Percentiles rank a stretch among this genome's conserved stretches.
Evolutionary conservation across 2,113 vertebrate genomes (phyloP).

Genomic region (Oncorhynchus keta): DNA sequence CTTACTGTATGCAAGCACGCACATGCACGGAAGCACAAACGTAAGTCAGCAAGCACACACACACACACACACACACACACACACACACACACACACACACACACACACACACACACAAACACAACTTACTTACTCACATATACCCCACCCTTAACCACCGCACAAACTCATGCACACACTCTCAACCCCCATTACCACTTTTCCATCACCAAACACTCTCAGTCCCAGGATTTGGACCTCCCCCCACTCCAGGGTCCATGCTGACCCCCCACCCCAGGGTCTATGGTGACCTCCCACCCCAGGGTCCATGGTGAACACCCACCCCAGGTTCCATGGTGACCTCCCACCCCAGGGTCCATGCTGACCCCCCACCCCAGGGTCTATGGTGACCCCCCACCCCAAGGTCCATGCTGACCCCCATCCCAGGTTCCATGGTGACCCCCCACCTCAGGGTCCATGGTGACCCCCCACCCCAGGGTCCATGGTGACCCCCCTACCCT

Average conservation of each 20-base stretch:
- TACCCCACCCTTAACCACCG: too few species aligned
- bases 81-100: not conserved
- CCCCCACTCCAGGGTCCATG: not conserved
- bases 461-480: not conserved
- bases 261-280: too few species aligned
- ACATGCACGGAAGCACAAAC: not conserved
- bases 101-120: not conserved
- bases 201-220: too few species aligned
- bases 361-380: too few species aligned
- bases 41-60: not conserved
- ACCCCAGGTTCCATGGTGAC: not conserved
- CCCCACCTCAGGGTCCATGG: not conserved
- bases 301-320: not conserved
- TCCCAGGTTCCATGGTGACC: not conserved
- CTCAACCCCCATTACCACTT: too few species aligned
- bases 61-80: not conserved
- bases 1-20: conserved; percentile 5
- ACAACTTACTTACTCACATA: not conserved
- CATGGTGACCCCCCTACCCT: too few species aligned
- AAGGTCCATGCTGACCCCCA: not conserved
- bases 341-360: not conserved
- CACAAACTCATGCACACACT: not conserved
- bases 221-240: too few species aligned
- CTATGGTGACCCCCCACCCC: not conserved
- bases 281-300: not conserved